Percentiles rank a stretch among this genome's conserved stretches.
Evolutionary conservation across 2,888 invertebrate genomes (phyloP).

Genomic region (Poecilus cupreus): DNA sequence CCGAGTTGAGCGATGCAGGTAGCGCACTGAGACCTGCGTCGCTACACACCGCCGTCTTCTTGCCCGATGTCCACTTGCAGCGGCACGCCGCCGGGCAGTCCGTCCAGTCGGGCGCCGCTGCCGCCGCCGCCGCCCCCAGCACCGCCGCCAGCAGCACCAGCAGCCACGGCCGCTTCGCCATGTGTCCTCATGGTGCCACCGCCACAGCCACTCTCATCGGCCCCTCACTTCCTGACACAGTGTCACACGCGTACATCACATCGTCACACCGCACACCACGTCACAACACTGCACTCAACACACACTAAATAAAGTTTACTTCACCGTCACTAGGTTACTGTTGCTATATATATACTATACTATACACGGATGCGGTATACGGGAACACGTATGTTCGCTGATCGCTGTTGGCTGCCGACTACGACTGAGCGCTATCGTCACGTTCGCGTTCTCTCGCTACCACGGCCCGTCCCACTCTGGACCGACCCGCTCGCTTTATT

Average conservation of each 20-base stretch:
- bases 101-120: constrained; percentile 86
- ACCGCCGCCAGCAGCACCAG: constrained; percentile 66
- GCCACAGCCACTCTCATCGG: constrained; percentile 24
- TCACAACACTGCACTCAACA: constrained; percentile 23
- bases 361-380: too few relatives aligned
- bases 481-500: constrained; percentile 70
- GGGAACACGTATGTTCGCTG: not conserved
- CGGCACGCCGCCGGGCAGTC: constrained; percentile 90
- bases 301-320: not conserved
- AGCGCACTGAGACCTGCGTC: constrained; percentile 87
- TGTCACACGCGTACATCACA: constrained; percentile 21
- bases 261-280: constrained; percentile 4
- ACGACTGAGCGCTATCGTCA: not conserved
- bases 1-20: constrained; percentile 81
- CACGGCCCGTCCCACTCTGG: constrained; percentile 73
- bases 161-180: constrained; percentile 67
- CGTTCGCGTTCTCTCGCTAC: constrained; percentile 67
- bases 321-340: not conserved
- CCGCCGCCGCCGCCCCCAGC: constrained; percentile 69
- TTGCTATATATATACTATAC: too few relatives aligned
- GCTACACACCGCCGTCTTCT: constrained; percentile 91
- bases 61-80: constrained; percentile 95
- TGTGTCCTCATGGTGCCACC: constrained; percentile 53
- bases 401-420: constrained; percentile 1
- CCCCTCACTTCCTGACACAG: too few relatives aligned